Conservation (phyloP, 2,113 vertebrate genomes). For the Ploceus nigricollis region DNA sequence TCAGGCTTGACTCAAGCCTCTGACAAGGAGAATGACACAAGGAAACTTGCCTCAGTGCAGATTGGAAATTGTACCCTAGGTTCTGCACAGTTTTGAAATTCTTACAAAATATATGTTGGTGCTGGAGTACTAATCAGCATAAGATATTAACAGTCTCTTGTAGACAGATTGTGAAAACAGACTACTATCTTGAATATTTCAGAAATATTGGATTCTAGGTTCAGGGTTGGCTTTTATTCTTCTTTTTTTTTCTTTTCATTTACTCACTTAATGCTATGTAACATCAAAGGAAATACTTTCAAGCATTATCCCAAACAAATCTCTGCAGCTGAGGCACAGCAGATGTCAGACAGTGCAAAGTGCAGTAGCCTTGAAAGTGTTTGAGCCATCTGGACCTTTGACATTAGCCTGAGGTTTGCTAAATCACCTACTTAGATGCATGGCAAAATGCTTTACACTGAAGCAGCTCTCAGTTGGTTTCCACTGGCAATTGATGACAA, state of each 20-base stretch:
- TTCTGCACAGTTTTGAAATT: not conserved
- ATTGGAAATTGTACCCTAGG: not conserved
- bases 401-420: not conserved
- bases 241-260: not conserved
- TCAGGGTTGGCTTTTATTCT: not conserved
- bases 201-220: not conserved
- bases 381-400: not conserved
- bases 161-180: not conserved
- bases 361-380: not conserved
- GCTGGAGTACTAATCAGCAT: not conserved
- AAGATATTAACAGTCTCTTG: not conserved
- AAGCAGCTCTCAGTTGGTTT: not conserved
- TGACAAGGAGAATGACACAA: not conserved
- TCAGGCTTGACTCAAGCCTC: not conserved
- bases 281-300: slow-evolving; percentile 24
- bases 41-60: not conserved
- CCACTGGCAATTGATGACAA: not conserved
- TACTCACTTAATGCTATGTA: not conserved
- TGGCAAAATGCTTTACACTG: not conserved
- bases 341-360: not conserved
- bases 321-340: not conserved
- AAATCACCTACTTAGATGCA: not conserved
- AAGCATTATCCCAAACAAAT: not conserved
- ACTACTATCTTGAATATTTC: not conserved
- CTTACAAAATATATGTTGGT: not conserved